Percentiles rank a stretch among this genome's conserved stretches.
Evolutionary conservation across 1,140 invertebrate species (phyloP).

Genomic region (Macrostomum lignano): DNA sequence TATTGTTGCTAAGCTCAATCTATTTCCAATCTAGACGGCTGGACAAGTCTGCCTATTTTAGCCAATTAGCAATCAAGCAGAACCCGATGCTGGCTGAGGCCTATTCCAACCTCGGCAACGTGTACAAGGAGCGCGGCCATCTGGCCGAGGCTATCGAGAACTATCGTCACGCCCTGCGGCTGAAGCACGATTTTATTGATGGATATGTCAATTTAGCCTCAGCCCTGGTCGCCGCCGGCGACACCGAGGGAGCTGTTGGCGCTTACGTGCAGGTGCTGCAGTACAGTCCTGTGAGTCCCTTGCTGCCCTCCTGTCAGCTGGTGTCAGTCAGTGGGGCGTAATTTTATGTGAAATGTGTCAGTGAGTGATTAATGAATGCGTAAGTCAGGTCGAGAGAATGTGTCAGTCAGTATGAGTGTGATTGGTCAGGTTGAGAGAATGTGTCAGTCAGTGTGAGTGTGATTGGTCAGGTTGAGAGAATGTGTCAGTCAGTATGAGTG

Average conservation of each 20-base stretch:
- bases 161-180: conserved; percentile 76
- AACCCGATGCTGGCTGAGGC: conserved; percentile 88
- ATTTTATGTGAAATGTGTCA: too few relatives aligned
- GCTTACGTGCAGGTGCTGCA: conserved; percentile 92
- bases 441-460: too few relatives aligned
- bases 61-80: conserved; percentile 64
- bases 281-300: conserved; percentile 90
- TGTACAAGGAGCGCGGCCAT: conserved; percentile 81
- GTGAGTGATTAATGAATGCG: too few relatives aligned
- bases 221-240: conserved; percentile 76
- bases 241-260: conserved; percentile 95
- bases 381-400: too few relatives aligned
- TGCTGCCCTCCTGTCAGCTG: too few relatives aligned
- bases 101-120: conserved; percentile 92
- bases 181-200: conserved; percentile 98
- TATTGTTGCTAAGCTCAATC: conserved; percentile 77
- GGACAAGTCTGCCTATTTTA: conserved; percentile 41
- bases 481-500: too few relatives aligned
- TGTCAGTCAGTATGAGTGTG: too few relatives aligned
- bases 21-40: conserved; percentile 84
- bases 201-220: conserved; percentile 98
- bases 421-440: too few relatives aligned
- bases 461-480: too few relatives aligned
- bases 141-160: conserved; percentile 70
- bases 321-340: too few relatives aligned